Percentiles rank a stretch among this genome's conserved stretches.
phyloP scores from a whole-genome alignment of 2,113 vertebrate genomes.

The Sinocyclocheilus grahami region DNA sequence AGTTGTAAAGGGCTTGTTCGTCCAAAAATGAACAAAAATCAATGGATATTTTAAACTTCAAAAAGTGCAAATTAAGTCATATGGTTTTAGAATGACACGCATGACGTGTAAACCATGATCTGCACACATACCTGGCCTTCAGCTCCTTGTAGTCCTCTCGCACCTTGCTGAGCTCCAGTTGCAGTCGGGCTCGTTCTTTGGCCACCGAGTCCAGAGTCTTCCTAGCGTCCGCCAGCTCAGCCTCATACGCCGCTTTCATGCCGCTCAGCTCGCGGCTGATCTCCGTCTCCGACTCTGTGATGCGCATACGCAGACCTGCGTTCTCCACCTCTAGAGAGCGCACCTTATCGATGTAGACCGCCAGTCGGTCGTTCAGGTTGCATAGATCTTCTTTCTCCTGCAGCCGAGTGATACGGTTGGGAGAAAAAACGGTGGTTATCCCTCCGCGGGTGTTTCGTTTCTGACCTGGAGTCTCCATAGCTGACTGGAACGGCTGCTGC shows the following conservation, averaged over 20 bases:
- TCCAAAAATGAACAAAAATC: not conserved
- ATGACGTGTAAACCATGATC: too few species aligned
- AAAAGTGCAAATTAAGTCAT: not conserved
- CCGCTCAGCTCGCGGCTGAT: conserved; percentile 86
- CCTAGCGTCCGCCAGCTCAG: conserved; percentile 92
- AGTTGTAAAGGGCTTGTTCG: not conserved
- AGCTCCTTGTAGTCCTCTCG: conserved; percentile 93
- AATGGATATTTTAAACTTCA: not conserved
- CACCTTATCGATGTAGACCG: conserved; percentile 95
- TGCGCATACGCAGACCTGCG: conserved; percentile 86
- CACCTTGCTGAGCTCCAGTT: conserved; percentile 92
- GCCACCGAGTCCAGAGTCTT: conserved; percentile 95
- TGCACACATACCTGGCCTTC: conserved; percentile 84
- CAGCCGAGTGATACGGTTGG: conserved; percentile 90
- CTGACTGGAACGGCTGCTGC: conserved; percentile 41
- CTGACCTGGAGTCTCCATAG: conserved; percentile 88
- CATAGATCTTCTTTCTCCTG: conserved; percentile 98
- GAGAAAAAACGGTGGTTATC: conserved; percentile 76
- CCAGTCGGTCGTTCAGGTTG: conserved; percentile 96
- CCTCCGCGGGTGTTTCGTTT: conserved; percentile 74
- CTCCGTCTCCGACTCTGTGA: conserved; percentile 89
- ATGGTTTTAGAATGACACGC: not conserved
- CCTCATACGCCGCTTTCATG: conserved; percentile 91
- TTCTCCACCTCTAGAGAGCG: conserved; percentile 95
- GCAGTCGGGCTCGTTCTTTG: conserved; percentile 90